A percentile compares a stretch with the other conserved stretches of the same genome.
Conservation (phyloP, 2,113 vertebrate species). For the Otis tarda region DNA sequence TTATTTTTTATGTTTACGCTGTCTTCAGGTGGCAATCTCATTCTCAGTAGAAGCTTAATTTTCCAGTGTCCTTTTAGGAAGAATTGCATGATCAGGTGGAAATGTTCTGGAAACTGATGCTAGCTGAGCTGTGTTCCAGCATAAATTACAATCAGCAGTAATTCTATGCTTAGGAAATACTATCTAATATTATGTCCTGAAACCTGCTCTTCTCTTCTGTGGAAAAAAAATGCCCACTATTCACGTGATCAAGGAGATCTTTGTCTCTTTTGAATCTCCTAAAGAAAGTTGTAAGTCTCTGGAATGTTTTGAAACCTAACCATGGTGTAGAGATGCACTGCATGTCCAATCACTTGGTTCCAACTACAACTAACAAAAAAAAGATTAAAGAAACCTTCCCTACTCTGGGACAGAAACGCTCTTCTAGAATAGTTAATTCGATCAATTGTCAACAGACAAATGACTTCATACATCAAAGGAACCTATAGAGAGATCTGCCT, state of each 20-base stretch:
- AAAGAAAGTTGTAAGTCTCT: not conserved
- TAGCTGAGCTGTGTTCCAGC: not conserved
- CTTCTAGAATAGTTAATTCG: not conserved
- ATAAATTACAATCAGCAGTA: not conserved
- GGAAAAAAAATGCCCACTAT: not conserved
- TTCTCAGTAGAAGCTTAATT: not conserved
- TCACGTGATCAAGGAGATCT: not conserved
- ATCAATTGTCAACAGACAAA: not conserved
- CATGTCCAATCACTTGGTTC: not conserved
- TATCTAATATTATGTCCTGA: not conserved
- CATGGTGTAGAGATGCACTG: not conserved
- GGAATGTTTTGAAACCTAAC: not conserved
- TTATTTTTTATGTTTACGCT: not conserved
- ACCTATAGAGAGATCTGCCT: not conserved
- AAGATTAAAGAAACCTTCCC: not conserved
- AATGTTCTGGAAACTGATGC: not conserved
- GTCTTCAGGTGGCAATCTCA: not conserved
- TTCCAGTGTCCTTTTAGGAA: not conserved
- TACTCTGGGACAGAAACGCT: not conserved
- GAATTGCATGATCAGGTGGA: not conserved
- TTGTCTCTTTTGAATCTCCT: not conserved
- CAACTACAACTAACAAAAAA: not conserved
- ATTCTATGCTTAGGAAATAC: not conserved
- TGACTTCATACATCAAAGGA: not conserved
- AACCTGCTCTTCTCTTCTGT: not conserved